phyloP scores from a whole-genome alignment of 2,888 invertebrate species.

The Troglohyphantes excavatus region DNA sequence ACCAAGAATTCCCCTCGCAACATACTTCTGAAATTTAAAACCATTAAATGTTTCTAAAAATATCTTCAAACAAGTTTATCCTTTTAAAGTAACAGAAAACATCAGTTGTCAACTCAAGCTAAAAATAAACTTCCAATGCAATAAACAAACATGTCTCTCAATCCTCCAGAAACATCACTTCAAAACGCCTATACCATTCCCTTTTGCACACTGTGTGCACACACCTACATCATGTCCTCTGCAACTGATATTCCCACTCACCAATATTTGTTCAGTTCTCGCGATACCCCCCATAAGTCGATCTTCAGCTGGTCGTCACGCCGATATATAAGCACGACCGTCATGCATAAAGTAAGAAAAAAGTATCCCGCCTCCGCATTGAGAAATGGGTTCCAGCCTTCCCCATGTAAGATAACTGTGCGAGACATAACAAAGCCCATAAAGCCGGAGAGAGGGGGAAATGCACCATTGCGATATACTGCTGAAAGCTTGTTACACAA shows the following conservation, averaged over 20 bases:
- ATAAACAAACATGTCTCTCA: too few relatives aligned
- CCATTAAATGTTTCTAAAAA: too few relatives aligned
- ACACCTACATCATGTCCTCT: neutral
- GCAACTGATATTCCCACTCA: neutral
- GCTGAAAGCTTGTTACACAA: constrained; percentile 9
- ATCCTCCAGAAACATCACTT: too few relatives aligned
- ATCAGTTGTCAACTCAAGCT: too few relatives aligned
- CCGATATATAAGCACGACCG: neutral
- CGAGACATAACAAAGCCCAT: neutral
- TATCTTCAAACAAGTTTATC: too few relatives aligned
- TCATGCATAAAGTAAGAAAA: neutral
- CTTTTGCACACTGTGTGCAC: too few relatives aligned
- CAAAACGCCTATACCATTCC: too few relatives aligned
- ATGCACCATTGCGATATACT: neutral
- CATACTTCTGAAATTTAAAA: too few relatives aligned
- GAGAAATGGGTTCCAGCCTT: neutral
- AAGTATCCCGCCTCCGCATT: neutral
- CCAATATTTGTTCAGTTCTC: neutral
- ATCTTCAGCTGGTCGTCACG: neutral
- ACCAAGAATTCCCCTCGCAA: too few relatives aligned
- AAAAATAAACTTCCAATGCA: too few relatives aligned
- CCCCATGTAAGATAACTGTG: neutral
- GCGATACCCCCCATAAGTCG: neutral
- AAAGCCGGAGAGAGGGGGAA: constrained; percentile 3
- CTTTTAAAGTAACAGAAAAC: too few relatives aligned